Evolutionary conservation across 2,113 vertebrate species (phyloP).

Genomic region (Heptranchias perlo): DNA sequence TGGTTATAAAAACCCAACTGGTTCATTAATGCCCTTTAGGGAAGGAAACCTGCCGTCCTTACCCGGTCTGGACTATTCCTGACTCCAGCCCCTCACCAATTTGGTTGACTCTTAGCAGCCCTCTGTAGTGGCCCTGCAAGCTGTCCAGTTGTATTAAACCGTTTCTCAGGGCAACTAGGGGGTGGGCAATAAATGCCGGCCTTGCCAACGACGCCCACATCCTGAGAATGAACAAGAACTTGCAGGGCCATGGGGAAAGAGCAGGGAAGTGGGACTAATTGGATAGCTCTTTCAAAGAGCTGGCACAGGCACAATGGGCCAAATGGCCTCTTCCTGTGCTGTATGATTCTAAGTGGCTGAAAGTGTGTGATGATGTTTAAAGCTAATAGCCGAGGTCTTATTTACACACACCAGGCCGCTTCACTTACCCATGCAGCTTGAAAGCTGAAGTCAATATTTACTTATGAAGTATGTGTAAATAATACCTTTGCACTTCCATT

Average conservation of each 20-base stretch:
- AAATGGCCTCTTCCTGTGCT: too few species aligned
- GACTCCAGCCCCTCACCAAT: not conserved
- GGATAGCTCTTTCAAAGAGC: too few species aligned
- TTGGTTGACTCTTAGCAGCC: not conserved
- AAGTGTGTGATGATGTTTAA: not conserved
- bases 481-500: not conserved
- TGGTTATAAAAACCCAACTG: not conserved
- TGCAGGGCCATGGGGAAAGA: too few species aligned
- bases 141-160: not conserved
- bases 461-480: not conserved
- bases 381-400: not conserved
- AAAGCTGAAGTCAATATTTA: not conserved
- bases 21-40: not conserved
- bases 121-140: not conserved
- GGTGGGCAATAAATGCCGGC: not conserved
- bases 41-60: not conserved
- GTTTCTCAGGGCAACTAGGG: not conserved
- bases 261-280: too few species aligned
- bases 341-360: too few species aligned
- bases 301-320: too few species aligned
- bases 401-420: not conserved
- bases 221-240: not conserved
- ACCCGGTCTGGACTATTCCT: not conserved
- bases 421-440: not conserved
- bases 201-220: not conserved